Evolutionary conservation across 2,888 invertebrate genomes (phyloP), one percentile per base, ranked within the genome.

Genomic region (Ptychoptera contaminata): DNA sequence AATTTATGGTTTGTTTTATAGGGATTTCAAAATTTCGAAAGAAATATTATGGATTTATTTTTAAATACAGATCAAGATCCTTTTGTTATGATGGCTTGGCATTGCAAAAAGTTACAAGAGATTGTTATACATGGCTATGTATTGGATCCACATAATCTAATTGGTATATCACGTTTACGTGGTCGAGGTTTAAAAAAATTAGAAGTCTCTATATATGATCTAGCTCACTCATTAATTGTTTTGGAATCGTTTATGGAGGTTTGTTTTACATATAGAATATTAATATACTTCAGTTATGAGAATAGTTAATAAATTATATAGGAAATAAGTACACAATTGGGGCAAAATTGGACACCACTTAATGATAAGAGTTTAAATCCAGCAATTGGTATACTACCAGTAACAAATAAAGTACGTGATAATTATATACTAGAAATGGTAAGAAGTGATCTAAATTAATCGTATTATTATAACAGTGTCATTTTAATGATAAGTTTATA

Each of bases 51-150:
- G 56, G 58, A 58, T 51, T 53, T 58, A 43, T 57, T 55, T 49
- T 49, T 57, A 44, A 55, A 54, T 40, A 53, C 56, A 37, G 57
- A 57, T 40, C 63, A 62, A 51, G 65, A 76, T 56, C 73, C 74
- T 1, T 68, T 76, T 51, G 71, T 76, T 16, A 74, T 76, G 72
- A 59, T 74, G 57, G 70, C 74, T 11, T 76, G 76, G 75, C 67
- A 69, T 45, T 76, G 74, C 56, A 62, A 64, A 42, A 63, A 67
- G 42, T 61, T 76, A 6, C 60, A 68, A 48, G 67, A 71, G 52
- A 65, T 76, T 46, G 69, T 72, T 37, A 60, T 76, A 9, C 68
- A 73, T 51, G 75, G 65, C 31, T 62, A 65, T 48, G 55, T 60
- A 15, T 52, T 65, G 54, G 65, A 65, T 58, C 60, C 62, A 40